Base-by-base conservation (phyloP, 2,113 vertebrate genomes). In the Reinhardtius hippoglossoides region DNA sequence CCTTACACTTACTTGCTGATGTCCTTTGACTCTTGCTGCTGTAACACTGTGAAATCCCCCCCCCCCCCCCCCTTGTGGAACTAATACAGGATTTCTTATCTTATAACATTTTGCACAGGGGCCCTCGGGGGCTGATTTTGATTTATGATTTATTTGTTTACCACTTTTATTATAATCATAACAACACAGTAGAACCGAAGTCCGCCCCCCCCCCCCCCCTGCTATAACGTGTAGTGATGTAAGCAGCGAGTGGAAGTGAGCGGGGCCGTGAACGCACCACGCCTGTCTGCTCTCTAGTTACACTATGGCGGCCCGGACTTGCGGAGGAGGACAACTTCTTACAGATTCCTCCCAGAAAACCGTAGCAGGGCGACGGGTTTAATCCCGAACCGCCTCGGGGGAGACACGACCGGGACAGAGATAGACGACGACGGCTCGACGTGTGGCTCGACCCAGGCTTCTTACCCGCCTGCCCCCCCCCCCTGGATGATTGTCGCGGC, bases 261-360 rank as follows among this genome's bases (percentile, higher is more conserved):
- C 16, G 60, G 74, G 74, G 18, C 90, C 9, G 23, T 85, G 86
- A 90, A 90, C 81, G 84, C 86, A 83, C 71, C 89, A 27, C 78
- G 78, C 76, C 70, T 77, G 84, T 81, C 86, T 83, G 79, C 81
- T 75, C 81, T 88, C 72, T 89, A 76, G 83, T 90, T 91, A 77
- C 93, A 94, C 88, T 92, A 95, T 95, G 94, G 93, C 93, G 90
- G 87, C 90, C 18, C 15, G 80, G 77, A 88, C 90, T 87, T 84
- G 84, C 87, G 91, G 89, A 94, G 90, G 88, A 94, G 90, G 86
- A 88, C 87, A 93, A 94, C 89, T 94, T 89, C 73, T 89, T 81
- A 48, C 37, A 87, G 84, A 85, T 91, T 86, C 79, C 69, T 89
- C 64, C 88, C 90, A 84, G 55, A 87, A 66, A 88, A 82, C 83